Evolutionary conservation across 2,888 invertebrate species (phyloP).

Genomic region (Cryptocephalus primarius): DNA sequence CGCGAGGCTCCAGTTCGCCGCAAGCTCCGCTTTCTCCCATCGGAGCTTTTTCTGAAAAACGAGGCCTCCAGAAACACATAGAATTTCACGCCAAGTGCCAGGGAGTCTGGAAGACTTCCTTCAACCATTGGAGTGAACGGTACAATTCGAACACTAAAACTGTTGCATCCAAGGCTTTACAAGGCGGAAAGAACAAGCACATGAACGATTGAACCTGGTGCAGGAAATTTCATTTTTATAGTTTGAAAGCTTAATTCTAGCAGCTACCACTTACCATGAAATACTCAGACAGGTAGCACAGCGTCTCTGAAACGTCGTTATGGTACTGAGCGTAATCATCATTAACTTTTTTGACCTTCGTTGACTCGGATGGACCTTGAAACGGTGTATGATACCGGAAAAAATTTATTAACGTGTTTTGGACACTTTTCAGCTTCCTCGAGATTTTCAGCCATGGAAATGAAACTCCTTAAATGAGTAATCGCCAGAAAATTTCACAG

Average conservation of each 20-base stretch:
- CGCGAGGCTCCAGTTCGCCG: slow-evolving; percentile 47
- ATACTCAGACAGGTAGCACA: slow-evolving; percentile 33
- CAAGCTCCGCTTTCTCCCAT: slow-evolving; percentile 41
- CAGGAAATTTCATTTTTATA: no score
- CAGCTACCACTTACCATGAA: slow-evolving; percentile 37
- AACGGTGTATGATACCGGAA: no score
- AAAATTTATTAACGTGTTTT: slow-evolving; percentile 15
- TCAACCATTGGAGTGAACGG: no score
- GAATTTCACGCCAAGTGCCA: no score
- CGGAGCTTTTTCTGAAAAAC: slow-evolving; percentile 24
- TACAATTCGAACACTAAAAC: no score
- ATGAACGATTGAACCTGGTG: no score
- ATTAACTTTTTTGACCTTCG: slow-evolving; percentile 8
- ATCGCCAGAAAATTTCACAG: not conserved
- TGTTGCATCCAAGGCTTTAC: no score
- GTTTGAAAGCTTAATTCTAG: no score
- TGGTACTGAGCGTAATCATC: slow-evolving; percentile 34
- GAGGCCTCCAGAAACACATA: not conserved
- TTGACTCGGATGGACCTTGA: no score
- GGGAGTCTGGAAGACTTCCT: no score
- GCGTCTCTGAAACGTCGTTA: slow-evolving; percentile 38
- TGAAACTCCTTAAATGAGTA: slow-evolving; percentile 19
- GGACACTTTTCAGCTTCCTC: slow-evolving; percentile 21
- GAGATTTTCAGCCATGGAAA: slow-evolving; percentile 31
- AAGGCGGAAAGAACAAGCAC: no score